phyloP scores from a whole-genome alignment of 2,797 vertebrate genomes.

The Tenualosa thibaudeaui region DNA sequence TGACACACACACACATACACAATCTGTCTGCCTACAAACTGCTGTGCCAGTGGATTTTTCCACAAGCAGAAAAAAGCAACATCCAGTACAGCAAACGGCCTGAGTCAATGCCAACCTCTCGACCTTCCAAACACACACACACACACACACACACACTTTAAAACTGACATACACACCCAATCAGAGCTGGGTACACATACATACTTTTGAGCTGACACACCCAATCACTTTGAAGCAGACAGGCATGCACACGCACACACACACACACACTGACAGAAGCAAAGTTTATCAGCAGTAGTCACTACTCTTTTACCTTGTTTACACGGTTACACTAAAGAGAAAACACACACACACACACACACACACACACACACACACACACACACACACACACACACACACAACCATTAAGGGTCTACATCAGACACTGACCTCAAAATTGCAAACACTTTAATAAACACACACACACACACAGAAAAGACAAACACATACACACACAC shows the following conservation, averaged over 20 bases:
- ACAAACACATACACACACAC: too few species aligned
- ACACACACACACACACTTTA: not conserved
- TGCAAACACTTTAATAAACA: too few species aligned
- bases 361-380: too few species aligned
- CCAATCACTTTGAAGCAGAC: not conserved
- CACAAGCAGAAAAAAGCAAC: constrained; percentile 46
- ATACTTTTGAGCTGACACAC: not conserved
- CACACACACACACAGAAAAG: too few species aligned
- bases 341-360: too few species aligned
- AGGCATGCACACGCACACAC: too few species aligned
- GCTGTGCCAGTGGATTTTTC: constrained; percentile 63
- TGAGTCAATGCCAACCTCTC: constrained; percentile 7
- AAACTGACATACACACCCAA: not conserved
- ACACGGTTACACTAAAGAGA: too few species aligned
- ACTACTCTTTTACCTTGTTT: not conserved
- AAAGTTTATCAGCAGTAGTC: not conserved
- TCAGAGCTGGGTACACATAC: too few species aligned
- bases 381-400: too few species aligned
- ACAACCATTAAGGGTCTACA: too few species aligned
- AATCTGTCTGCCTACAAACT: constrained; percentile 52
- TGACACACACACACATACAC: not conserved
- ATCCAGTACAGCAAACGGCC: not conserved
- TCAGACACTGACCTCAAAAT: too few species aligned
- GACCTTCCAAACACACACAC: not conserved
- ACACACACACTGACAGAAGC: too few species aligned